These are phyloP conservation scores for Euthynnus affinis DNA, from an alignment of 2,797 vertebrate species.

Conservation along the genomic window DNA sequence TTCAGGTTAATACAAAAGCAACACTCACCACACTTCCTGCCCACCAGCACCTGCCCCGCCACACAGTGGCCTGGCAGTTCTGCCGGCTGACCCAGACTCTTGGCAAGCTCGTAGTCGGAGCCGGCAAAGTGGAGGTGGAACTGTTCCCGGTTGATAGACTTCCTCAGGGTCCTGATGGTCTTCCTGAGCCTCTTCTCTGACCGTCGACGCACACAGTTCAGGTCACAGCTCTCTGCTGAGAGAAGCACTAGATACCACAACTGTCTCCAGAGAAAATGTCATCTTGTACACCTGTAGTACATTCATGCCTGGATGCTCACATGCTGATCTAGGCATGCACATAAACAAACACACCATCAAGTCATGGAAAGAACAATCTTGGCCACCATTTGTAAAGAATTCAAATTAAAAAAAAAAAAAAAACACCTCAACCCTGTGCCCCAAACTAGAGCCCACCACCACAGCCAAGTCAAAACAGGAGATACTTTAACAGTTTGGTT, in stretches of 20 bases:
- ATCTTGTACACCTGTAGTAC: not conserved
- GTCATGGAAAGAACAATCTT: slow-evolving; percentile 11
- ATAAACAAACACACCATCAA: slow-evolving; percentile 20
- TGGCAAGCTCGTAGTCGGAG: slow-evolving; percentile 88
- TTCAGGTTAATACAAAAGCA: slow-evolving; percentile 10
- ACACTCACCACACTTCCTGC: slow-evolving; percentile 93
- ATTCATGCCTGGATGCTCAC: slow-evolving; percentile 45
- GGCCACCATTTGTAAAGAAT: slow-evolving; percentile 11
- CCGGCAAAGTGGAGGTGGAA: slow-evolving; percentile 93
- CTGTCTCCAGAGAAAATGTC: slow-evolving; percentile 59
- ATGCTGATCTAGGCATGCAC: slow-evolving; percentile 42
- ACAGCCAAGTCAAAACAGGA: slow-evolving; percentile 91
- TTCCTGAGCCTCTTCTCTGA: slow-evolving; percentile 95
- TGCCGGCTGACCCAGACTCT: slow-evolving; percentile 78
- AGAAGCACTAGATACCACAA: slow-evolving; percentile 75
- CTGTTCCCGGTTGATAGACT: slow-evolving; percentile 94
- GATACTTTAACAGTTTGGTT: slow-evolving; percentile 90
- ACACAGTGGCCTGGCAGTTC: slow-evolving; percentile 87
- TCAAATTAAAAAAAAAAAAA: slow-evolving; percentile 30
- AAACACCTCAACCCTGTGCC: slow-evolving; percentile 19
- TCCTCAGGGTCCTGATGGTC: slow-evolving; percentile 93
- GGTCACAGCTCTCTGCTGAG: slow-evolving; percentile 92
- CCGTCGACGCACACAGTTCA: slow-evolving; percentile 90
- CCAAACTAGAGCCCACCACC: slow-evolving; percentile 54
- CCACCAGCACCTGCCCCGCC: slow-evolving; percentile 87